These are phyloP conservation scores for Calephelis perditalis DNA, from an alignment of 2,888 invertebrate genomes.

Conservation along the genomic window DNA sequence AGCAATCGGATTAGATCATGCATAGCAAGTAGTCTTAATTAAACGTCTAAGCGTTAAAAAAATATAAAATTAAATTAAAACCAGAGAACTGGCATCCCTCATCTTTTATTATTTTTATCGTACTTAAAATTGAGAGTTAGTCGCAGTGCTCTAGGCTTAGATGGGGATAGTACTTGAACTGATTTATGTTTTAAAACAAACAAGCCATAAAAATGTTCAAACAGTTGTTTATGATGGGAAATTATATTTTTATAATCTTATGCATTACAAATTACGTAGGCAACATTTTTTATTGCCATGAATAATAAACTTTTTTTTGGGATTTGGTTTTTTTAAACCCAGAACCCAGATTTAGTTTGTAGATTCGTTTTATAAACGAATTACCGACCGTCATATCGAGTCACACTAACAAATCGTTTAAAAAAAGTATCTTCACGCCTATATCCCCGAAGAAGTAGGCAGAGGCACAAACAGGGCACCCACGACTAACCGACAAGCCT, in stretches of 20 bases:
- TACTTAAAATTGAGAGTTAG: conserved; percentile 44
- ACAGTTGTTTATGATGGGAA: conserved; percentile 16
- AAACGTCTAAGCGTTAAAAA: not conserved
- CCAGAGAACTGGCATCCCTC: conserved; percentile 41
- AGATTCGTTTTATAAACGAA: too few relatives aligned
- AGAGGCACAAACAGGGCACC: too few relatives aligned
- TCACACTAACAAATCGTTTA: too few relatives aligned
- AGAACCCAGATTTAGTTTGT: too few relatives aligned
- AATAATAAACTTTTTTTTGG: not conserved
- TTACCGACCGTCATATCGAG: too few relatives aligned
- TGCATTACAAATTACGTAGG: conserved; percentile 9
- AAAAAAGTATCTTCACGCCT: too few relatives aligned
- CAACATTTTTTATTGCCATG: not conserved
- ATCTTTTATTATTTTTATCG: conserved; percentile 39
- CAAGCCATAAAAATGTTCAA: conserved; percentile 14
- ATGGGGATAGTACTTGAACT: conserved; percentile 25
- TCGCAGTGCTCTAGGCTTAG: conserved; percentile 40
- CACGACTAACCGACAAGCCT: too few relatives aligned
- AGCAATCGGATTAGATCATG: too few relatives aligned
- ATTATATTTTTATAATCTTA: conserved; percentile 11
- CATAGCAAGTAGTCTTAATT: not conserved
- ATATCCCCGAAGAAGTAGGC: too few relatives aligned
- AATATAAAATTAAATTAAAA: not conserved
- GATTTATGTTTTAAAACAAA: conserved; percentile 28
- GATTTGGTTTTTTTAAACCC: too few relatives aligned